Conservation (phyloP, 2,113 vertebrate genomes). For the Scatophagus argus region DNA sequence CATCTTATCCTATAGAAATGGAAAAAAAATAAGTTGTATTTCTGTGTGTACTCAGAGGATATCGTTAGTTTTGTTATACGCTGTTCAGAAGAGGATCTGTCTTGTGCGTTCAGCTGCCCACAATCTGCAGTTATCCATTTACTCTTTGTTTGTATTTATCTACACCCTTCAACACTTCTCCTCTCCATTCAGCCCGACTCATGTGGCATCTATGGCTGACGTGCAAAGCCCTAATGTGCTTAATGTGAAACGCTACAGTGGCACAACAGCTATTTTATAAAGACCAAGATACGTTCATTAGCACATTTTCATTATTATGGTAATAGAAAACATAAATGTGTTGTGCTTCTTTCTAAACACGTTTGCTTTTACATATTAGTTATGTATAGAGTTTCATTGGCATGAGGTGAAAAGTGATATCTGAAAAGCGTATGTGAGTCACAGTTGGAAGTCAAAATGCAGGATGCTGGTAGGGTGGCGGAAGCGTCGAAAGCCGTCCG, state of each 20-base stretch:
- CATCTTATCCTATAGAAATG: too few species aligned
- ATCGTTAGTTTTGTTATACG: conserved; percentile 15
- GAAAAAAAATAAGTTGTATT: background rate
- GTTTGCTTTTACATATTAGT: background rate
- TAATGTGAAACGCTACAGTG: too few species aligned
- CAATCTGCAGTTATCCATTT: background rate
- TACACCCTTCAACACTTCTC: background rate
- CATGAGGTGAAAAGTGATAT: conserved; percentile 15
- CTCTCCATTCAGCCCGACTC: background rate
- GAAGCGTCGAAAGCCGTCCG: background rate
- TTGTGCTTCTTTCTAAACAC: too few species aligned
- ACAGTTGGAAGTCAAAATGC: background rate
- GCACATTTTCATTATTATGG: too few species aligned
- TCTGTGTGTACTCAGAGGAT: background rate
- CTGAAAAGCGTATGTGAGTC: background rate
- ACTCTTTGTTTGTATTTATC: background rate
- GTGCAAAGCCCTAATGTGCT: too few species aligned
- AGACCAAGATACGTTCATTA: too few species aligned
- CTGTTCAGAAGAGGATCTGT: background rate
- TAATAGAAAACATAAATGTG: too few species aligned
- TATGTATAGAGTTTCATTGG: background rate
- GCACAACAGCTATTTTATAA: too few species aligned
- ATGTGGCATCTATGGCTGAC: too few species aligned
- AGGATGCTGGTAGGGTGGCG: background rate
- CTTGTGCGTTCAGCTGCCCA: background rate